A percentile compares a stretch with the other conserved stretches of the same genome.
Conservation (phyloP, 2,888 invertebrate genomes). For the Eupeodes latifasciatus region DNA sequence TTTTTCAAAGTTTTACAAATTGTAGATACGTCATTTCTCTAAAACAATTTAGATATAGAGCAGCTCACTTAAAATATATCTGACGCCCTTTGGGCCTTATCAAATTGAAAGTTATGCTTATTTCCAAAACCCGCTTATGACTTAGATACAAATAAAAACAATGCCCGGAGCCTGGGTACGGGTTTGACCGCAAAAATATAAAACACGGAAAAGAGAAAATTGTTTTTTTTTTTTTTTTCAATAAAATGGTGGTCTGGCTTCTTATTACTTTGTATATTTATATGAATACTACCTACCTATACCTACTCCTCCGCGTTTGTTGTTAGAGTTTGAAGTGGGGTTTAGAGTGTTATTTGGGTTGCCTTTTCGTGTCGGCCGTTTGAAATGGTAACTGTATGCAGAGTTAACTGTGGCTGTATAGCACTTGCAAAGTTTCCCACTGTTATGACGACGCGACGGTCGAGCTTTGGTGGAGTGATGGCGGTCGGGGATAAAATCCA, state of each 20-base stretch:
- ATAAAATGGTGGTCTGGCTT: constrained; percentile 9
- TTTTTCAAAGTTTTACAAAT: too few species aligned
- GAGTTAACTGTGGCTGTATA: not conserved
- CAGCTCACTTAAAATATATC: too few species aligned
- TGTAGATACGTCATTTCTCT: too few species aligned
- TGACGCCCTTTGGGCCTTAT: not conserved
- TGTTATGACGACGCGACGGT: not conserved
- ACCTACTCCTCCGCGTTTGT: constrained; percentile 34
- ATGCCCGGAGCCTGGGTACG: not conserved
- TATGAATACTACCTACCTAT: not conserved
- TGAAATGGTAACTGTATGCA: not conserved
- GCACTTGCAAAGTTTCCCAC: not conserved
- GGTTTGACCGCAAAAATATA: constrained; percentile 58
- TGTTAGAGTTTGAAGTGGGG: not conserved
- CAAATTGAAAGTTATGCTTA: not conserved
- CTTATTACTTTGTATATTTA: not conserved
- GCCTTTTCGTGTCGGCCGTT: constrained; percentile 24
- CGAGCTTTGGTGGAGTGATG: not conserved
- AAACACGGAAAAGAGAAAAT: constrained; percentile 32
- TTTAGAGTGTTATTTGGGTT: not conserved
- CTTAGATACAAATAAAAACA: constrained; percentile 4
- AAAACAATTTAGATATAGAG: too few species aligned
- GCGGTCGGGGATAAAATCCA: not conserved
- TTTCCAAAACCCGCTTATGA: not conserved
- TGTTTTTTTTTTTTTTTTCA: not conserved